Evolutionary conservation across 64 coral and sea anemone species (phyloP).

Genomic region (Stichodactyla mertensii): DNA sequence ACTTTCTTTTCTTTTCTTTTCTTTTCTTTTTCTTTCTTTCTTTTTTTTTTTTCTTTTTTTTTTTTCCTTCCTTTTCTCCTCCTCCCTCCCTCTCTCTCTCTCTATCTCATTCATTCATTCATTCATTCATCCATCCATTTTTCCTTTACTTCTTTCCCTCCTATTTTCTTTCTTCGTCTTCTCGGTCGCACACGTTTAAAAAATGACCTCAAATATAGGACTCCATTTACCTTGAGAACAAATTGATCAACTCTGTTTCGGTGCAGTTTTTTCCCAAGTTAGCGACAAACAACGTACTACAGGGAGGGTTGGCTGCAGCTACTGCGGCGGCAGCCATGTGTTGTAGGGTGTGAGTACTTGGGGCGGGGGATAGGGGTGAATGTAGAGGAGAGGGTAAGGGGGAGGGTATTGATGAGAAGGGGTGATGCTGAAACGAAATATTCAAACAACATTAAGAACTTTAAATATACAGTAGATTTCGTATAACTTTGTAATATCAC

Average conservation of each 20-base stretch:
- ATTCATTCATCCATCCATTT: no score
- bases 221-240: constrained; percentile 46
- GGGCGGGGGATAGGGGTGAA: constrained; percentile 34
- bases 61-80: no score
- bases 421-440: constrained; percentile 52
- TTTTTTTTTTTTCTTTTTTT: no score
- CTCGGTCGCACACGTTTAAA: no score
- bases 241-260: constrained; percentile 55
- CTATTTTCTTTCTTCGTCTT: no score
- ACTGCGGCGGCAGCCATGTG: constrained; percentile 39
- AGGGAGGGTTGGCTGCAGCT: constrained; percentile 57
- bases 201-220: no score
- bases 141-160: no score
- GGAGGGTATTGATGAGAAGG: constrained; percentile 49
- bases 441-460: not conserved
- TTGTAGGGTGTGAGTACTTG: constrained; percentile 33
- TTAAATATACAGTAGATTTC: not conserved
- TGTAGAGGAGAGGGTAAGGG: constrained; percentile 46
- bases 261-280: constrained; percentile 85
- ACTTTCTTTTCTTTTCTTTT: no score
- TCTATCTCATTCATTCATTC: no score
- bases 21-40: no score
- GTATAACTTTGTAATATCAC: no score
- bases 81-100: no score
- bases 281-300: constrained; percentile 85